phyloP scores from a whole-genome alignment of 2,888 invertebrate genomes.

The Tillus elongatus region DNA sequence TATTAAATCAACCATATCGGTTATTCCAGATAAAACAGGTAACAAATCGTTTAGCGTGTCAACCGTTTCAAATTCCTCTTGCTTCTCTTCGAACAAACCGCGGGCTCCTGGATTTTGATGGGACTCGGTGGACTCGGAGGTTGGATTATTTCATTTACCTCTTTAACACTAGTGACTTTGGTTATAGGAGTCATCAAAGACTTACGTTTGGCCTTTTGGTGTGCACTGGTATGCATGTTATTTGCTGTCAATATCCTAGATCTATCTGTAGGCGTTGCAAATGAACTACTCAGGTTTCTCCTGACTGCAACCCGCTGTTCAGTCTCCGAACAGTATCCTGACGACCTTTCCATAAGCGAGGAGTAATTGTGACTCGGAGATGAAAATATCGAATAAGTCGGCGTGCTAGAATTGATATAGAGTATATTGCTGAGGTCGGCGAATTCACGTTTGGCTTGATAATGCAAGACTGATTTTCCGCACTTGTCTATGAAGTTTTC shows the following conservation, averaged over 20 bases:
- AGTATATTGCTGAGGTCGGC: constrained; percentile 23
- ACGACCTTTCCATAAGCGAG: too few relatives aligned
- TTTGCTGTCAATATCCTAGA: constrained; percentile 4
- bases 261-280: neutral
- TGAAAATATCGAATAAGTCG: too few relatives aligned
- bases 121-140: constrained; percentile 31
- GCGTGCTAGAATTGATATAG: constrained; percentile 17
- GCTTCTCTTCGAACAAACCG: constrained; percentile 34
- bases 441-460: constrained; percentile 11
- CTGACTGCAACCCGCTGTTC: neutral
- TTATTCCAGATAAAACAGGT: constrained; percentile 1
- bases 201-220: neutral
- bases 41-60: constrained; percentile 16
- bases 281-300: constrained; percentile 1
- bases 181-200: constrained; percentile 4
- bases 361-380: constrained; percentile 1
- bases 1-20: too few relatives aligned
- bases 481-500: constrained; percentile 35
- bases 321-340: constrained; percentile 4
- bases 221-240: neutral
- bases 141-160: neutral
- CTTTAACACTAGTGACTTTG: too few relatives aligned
- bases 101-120: constrained; percentile 27
- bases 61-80: constrained; percentile 35
- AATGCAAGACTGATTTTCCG: constrained; percentile 23